A percentile compares a stretch with the other conserved stretches of the same genome.
phyloP scores from a whole-genome alignment of 2,113 vertebrate genomes.

The Alligator sinensis region DNA sequence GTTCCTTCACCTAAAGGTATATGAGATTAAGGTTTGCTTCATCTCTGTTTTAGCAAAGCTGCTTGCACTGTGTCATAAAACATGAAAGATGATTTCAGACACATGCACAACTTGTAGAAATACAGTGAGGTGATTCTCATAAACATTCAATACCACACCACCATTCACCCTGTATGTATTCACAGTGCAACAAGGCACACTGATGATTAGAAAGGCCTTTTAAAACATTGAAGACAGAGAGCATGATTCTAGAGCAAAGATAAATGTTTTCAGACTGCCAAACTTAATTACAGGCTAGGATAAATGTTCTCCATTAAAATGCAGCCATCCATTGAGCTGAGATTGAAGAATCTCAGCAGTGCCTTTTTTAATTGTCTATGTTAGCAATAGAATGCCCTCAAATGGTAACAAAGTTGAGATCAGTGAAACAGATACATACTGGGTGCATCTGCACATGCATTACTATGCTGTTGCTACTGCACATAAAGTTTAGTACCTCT shows the following conservation, averaged over 20 bases:
- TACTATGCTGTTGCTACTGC: too few relatives aligned
- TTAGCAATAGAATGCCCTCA: constrained; percentile 41
- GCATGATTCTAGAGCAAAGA: constrained; percentile 46
- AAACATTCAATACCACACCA: background rate
- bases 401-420: constrained; percentile 52
- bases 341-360: constrained; percentile 52
- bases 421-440: background rate
- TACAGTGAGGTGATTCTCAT: background rate
- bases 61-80: background rate
- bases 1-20: background rate
- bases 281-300: constrained; percentile 70
- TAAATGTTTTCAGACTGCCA: constrained; percentile 66
- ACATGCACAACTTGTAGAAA: constrained; percentile 13
- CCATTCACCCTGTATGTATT: background rate
- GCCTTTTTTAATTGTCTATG: constrained; percentile 67
- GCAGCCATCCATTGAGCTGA: constrained; percentile 60
- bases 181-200: background rate
- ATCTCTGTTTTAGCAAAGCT: background rate
- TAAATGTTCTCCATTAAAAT: constrained; percentile 69
- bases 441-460: too few relatives aligned
- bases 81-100: background rate
- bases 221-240: constrained; percentile 16
- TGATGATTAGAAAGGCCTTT: constrained; percentile 27
- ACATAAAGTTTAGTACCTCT: too few relatives aligned
- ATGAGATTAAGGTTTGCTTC: background rate